phyloP scores from a whole-genome alignment of 1,140 invertebrate species.

The Dolichoris vasculosae region DNA sequence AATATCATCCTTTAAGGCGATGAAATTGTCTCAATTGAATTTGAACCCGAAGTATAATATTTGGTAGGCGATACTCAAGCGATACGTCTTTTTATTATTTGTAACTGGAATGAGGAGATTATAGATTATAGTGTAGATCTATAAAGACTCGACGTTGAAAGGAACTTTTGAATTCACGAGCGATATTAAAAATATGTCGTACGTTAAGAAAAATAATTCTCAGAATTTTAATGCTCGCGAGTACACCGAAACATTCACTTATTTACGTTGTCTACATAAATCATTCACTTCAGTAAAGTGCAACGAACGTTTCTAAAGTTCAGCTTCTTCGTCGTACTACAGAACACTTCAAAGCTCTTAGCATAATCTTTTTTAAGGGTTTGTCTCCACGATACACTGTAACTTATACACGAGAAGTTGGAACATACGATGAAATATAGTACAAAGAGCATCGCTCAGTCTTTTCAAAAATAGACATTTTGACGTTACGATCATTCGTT shows the following conservation, averaged over 20 bases:
- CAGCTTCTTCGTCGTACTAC: neutral
- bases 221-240: conserved; percentile 1
- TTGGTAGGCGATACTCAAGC: neutral
- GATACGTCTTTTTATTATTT: neutral
- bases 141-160: neutral
- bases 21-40: too few relatives aligned
- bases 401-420: neutral
- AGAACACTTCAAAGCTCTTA: conserved; percentile 24
- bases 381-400: neutral
- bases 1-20: too few relatives aligned
- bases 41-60: too few relatives aligned
- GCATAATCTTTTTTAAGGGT: conserved; percentile 33
- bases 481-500: too few relatives aligned
- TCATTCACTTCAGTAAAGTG: conserved; percentile 29
- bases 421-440: neutral
- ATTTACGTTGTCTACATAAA: conserved; percentile 20
- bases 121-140: neutral
- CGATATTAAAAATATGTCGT: neutral
- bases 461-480: neutral
- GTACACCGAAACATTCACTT: conserved; percentile 11
- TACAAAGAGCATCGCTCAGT: neutral
- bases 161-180: neutral
- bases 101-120: neutral
- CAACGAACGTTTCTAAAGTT: conserved; percentile 9
- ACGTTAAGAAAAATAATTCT: conserved; percentile 8